Conservation (phyloP, 2,888 invertebrate genomes). For the Meghimatium bilineatum region DNA sequence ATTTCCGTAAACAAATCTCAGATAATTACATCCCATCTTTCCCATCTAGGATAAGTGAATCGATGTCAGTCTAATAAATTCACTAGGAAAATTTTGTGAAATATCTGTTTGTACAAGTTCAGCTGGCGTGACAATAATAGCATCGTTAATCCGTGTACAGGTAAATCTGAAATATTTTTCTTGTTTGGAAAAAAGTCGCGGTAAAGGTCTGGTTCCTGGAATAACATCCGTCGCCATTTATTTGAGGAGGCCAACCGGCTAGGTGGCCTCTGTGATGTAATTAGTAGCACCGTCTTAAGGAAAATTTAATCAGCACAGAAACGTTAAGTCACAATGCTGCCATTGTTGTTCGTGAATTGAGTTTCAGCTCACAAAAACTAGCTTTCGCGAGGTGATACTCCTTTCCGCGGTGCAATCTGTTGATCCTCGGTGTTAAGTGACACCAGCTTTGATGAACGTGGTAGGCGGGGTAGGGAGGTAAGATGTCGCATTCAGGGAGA, state of each 20-base stretch:
- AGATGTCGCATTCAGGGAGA: not conserved
- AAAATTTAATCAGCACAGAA: not conserved
- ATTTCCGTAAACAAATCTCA: not conserved
- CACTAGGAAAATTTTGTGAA: not conserved
- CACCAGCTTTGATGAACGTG: not conserved
- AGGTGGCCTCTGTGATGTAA: not conserved
- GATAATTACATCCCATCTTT: not conserved
- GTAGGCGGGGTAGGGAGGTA: not conserved
- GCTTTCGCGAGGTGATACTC: not conserved
- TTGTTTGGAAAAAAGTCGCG: not conserved
- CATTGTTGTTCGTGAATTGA: slow-evolving; percentile 6
- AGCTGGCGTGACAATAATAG: not conserved
- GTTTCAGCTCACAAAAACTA: slow-evolving; percentile 5
- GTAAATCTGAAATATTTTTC: not conserved
- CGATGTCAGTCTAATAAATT: not conserved
- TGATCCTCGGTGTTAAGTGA: not conserved
- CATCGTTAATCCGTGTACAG: not conserved
- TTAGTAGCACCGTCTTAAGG: not conserved
- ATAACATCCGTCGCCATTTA: not conserved
- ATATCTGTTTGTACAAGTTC: not conserved
- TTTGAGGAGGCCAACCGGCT: not conserved
- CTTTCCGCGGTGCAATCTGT: not conserved
- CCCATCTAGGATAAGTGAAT: not conserved
- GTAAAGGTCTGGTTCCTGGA: not conserved
- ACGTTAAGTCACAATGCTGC: not conserved